phyloP scores from a whole-genome alignment of 64 coral and sea anemone species.

The Catalaphyllia jardinei region DNA sequence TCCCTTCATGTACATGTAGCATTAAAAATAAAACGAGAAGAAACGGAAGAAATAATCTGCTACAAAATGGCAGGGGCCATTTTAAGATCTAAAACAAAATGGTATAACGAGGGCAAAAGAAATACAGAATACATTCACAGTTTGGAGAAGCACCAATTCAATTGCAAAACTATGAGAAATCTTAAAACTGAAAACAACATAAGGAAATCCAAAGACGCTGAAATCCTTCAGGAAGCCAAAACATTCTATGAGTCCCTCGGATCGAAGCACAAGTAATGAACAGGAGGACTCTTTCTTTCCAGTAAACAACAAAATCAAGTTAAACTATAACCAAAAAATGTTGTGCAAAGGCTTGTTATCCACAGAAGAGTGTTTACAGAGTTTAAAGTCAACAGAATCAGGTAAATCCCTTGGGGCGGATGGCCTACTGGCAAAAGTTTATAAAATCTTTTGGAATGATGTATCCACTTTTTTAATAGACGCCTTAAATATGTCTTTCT shows the following conservation, averaged over 20 bases:
- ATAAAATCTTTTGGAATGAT: slow-evolving; percentile 20
- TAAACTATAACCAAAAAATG: neutral
- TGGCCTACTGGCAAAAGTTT: slow-evolving; percentile 17
- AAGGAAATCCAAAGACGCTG: too few species aligned
- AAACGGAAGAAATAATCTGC: neutral
- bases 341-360: slow-evolving; percentile 14
- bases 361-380: slow-evolving; percentile 18
- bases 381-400: slow-evolving; percentile 22
- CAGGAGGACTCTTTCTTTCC: neutral
- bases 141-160: slow-evolving; percentile 21
- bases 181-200: too few species aligned
- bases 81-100: too few species aligned
- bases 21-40: slow-evolving; percentile 1
- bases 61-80: slow-evolving; percentile 27
- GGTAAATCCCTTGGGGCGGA: slow-evolving; percentile 25
- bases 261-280: too few species aligned
- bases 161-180: neutral
- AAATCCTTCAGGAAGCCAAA: too few species aligned
- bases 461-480: slow-evolving; percentile 15
- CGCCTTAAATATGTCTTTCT: slow-evolving; percentile 17
- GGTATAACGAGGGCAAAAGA: slow-evolving; percentile 47
- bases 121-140: slow-evolving; percentile 2
- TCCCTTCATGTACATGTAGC: neutral
- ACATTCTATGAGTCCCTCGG: too few species aligned
- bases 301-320: neutral